Conservation (phyloP, 2,113 vertebrate genomes). For the Carassius gibelio region DNA sequence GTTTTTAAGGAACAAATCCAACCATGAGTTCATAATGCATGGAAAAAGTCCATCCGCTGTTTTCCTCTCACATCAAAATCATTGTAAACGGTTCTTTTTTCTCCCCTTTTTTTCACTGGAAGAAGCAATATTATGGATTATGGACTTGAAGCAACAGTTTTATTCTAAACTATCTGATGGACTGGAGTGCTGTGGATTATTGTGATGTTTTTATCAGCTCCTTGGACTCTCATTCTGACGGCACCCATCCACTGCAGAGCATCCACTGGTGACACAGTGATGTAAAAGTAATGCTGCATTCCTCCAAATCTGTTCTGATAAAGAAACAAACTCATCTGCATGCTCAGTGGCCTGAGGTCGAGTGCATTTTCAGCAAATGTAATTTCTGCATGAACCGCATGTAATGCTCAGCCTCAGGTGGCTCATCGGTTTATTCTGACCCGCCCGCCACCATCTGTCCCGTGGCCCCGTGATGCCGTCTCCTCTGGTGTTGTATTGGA, state of each 20-base stretch:
- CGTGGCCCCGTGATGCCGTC: neutral
- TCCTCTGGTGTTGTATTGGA: conserved; percentile 48
- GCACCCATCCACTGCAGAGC: neutral
- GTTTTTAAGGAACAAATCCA: too few species aligned
- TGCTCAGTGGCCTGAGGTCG: neutral
- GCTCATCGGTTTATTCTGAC: conserved; percentile 1
- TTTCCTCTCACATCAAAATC: too few species aligned
- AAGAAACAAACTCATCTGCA: neutral
- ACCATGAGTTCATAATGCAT: too few species aligned
- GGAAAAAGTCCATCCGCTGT: too few species aligned
- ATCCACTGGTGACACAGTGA: neutral
- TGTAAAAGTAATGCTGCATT: neutral
- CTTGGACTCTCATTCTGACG: neutral
- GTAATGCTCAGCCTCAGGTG: neutral
- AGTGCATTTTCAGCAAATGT: neutral
- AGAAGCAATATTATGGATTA: too few species aligned
- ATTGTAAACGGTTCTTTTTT: too few species aligned
- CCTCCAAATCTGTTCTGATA: neutral
- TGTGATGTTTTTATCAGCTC: neutral
- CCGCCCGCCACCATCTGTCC: neutral
- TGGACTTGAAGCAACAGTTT: too few species aligned
- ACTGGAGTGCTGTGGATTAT: too few species aligned
- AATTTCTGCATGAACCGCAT: neutral
- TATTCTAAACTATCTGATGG: too few species aligned
- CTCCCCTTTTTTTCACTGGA: too few species aligned